phyloP scores from a whole-genome alignment of 2,113 vertebrate genomes.

The Calidris pugnax region DNA sequence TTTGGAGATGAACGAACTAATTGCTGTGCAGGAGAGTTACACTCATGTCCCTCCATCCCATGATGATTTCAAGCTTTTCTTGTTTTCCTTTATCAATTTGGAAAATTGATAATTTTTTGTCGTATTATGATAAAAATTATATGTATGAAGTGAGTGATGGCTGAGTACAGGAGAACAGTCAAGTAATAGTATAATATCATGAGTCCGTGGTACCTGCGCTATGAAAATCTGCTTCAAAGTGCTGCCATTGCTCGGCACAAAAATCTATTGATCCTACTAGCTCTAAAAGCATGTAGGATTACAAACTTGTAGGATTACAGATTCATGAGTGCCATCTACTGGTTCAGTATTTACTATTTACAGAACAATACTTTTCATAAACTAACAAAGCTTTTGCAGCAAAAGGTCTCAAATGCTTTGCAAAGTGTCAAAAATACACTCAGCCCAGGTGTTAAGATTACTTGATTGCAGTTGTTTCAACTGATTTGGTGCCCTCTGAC shows the following conservation, averaged over 20 bases:
- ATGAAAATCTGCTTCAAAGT: not conserved
- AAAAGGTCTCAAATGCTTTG: not conserved
- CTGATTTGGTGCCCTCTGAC: not conserved
- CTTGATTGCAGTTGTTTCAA: not conserved
- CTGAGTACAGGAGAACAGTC: not conserved
- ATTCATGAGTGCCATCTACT: conserved; percentile 36
- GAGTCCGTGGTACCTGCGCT: not conserved
- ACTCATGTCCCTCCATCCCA: not conserved
- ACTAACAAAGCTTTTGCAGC: not conserved
- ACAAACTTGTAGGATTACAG: not conserved
- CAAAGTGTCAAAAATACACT: not conserved
- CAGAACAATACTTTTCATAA: not conserved
- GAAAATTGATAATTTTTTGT: no score
- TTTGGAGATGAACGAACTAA: not conserved
- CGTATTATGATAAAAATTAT: no score
- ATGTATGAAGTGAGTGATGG: not conserved
- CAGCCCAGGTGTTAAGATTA: not conserved
- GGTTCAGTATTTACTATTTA: not conserved
- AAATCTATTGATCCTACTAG: not conserved
- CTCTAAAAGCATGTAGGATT: not conserved
- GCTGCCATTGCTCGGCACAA: not conserved
- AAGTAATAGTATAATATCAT: not conserved
- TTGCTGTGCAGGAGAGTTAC: not conserved
- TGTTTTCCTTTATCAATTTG: not conserved
- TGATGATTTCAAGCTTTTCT: not conserved